Conservation (phyloP, 2,797 vertebrate species). For the Pitangus sulphuratus region DNA sequence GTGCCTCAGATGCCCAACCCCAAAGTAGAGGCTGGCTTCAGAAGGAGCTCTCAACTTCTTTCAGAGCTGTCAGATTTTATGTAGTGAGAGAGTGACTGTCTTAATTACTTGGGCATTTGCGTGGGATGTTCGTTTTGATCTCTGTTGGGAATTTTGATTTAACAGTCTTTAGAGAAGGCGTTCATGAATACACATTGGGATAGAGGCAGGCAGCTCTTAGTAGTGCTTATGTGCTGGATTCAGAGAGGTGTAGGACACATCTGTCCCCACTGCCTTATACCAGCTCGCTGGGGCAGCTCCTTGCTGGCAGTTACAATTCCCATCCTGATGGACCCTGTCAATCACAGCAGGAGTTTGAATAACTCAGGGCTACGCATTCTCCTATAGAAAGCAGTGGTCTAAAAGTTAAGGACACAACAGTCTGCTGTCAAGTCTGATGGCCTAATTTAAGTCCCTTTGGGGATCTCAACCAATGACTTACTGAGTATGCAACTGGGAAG, state of each 20-base stretch:
- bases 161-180: neutral
- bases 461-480: neutral
- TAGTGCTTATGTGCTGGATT: neutral
- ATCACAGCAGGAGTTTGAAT: neutral
- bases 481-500: neutral
- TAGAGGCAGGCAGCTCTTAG: neutral
- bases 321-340: neutral
- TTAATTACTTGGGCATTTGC: neutral
- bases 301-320: neutral
- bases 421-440: neutral
- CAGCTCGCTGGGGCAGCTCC: neutral
- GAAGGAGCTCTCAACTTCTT: neutral
- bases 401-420: neutral
- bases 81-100: neutral
- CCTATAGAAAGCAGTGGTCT: neutral
- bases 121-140: neutral
- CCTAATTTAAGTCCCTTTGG: neutral
- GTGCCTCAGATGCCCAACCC: neutral
- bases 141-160: slow-evolving; percentile 5
- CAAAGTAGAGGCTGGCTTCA: neutral
- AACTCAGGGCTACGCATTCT: neutral
- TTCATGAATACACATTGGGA: neutral
- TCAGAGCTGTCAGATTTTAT: neutral
- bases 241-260: neutral
- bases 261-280: neutral